Evolutionary conservation across 2,888 invertebrate species (phyloP), one percentile per base, ranked within the genome.

Genomic region (Bembecia ichneumoniformis): DNA sequence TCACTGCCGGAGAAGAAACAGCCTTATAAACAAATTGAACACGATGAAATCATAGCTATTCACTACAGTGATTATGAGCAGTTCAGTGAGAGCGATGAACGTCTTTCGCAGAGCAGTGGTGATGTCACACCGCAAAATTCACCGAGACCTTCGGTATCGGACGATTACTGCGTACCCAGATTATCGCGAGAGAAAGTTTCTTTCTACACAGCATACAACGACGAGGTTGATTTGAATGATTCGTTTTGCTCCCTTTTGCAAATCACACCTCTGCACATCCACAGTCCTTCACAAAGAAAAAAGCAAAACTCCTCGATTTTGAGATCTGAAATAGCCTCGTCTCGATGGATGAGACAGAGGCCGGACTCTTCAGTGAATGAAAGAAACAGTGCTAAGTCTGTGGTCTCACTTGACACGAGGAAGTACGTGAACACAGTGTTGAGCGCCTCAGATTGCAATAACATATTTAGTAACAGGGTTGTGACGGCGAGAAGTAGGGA

Each of bases 91-190:
- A 82, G 80, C 47, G 86, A 83, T 35, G 86, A 87, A 51, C 67
- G 84, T 0, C 59, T 84, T 7, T 87, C 87, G 3, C 76, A 84
- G 55, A 86, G 86, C 55, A 84, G 84, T 54, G 74, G 72, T 17
- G 87, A 87, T 52, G 77, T 84, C 55, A 87, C 87, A 7, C 86
- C 86, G 1, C 78, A 81, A 54, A 87, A 86, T 58, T 87, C 87
- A 0, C 87, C 87, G 0, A 57, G 86, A 47, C 62, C 69, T 0
- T 79, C 82, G 0, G 49, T 69, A 3, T 46, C 51, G 10, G 77
- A 74, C n/a, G 69, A 78, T 28, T 46, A 70, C 7, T 55, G 50
- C 28, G 80, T 82, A 54, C 50, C 52, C 13, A 77, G 64, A 55
- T 51, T 77, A 4, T 54, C 54, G 15, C 55, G 76, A 54, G 80